phyloP scores from a whole-genome alignment of 1,140 invertebrate genomes.

The Mya arenaria region DNA sequence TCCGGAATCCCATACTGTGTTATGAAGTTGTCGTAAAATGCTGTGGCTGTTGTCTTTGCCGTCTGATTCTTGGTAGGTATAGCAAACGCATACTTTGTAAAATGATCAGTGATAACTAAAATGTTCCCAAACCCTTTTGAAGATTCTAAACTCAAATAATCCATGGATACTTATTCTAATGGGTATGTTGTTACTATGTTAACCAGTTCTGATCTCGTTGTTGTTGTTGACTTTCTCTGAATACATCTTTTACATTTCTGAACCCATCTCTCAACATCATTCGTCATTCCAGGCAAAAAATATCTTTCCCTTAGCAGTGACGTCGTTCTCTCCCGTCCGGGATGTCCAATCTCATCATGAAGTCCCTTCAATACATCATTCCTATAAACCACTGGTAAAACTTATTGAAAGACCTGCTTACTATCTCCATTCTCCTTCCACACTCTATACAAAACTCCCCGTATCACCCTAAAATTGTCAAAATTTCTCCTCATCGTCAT shows the following conservation, averaged over 20 bases:
- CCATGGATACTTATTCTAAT: no score
- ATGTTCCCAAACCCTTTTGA: constrained; percentile 7
- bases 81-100: constrained; percentile 19
- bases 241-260: constrained; percentile 14
- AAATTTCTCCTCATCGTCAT: constrained; percentile 1
- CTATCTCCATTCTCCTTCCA: background rate
- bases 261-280: constrained; percentile 12
- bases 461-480: constrained; percentile 8
- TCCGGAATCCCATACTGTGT: background rate
- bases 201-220: no score
- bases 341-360: constrained; percentile 42
- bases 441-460: constrained; percentile 3
- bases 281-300: constrained; percentile 6
- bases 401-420: constrained; percentile 17
- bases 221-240: no score
- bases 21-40: constrained; percentile 21
- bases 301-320: background rate
- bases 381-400: constrained; percentile 13
- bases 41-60: constrained; percentile 29
- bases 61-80: constrained; percentile 29
- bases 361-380: constrained; percentile 8
- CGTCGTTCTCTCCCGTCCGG: constrained; percentile 5
- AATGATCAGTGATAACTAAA: constrained; percentile 35
- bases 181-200: no score
- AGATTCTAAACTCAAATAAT: constrained; percentile 2